phyloP scores from a whole-genome alignment of 2,888 invertebrate genomes.

The Agrilus mali region DNA sequence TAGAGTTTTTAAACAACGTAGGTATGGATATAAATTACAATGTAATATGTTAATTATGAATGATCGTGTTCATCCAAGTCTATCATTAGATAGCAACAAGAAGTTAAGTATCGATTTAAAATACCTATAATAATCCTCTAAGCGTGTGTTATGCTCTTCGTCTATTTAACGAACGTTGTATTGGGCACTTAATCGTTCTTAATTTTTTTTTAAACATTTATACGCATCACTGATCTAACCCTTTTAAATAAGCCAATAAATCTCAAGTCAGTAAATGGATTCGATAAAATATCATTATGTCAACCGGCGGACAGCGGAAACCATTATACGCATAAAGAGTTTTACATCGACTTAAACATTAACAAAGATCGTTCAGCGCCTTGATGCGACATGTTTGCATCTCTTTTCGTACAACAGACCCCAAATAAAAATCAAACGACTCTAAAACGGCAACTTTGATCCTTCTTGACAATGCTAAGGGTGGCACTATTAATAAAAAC shows the following conservation, averaged over 20 bases:
- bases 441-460: slow-evolving; percentile 23
- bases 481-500: slow-evolving; percentile 31
- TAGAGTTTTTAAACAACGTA: neutral
- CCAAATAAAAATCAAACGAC: slow-evolving; percentile 28
- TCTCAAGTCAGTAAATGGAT: slow-evolving; percentile 3
- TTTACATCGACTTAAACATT: slow-evolving; percentile 7
- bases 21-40: neutral
- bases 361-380: too few relatives aligned
- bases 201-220: slow-evolving; percentile 1
- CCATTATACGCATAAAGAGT: slow-evolving; percentile 6
- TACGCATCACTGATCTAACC: slow-evolving; percentile 3
- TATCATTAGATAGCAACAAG: too few relatives aligned
- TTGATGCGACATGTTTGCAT: too few relatives aligned
- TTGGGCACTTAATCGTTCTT: too few relatives aligned
- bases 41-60: too few relatives aligned
- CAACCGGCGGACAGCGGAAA: slow-evolving; percentile 6
- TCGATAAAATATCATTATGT: too few relatives aligned
- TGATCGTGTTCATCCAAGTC: too few relatives aligned
- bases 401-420: slow-evolving; percentile 17
- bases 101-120: neutral
- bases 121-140: neutral
- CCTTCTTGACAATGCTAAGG: slow-evolving; percentile 25
- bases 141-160: too few relatives aligned
- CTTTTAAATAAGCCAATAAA: slow-evolving; percentile 8
- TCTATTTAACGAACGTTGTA: too few relatives aligned